phyloP scores from a whole-genome alignment of 2,113 vertebrate genomes.

The Tychaedon coryphoeus region DNA sequence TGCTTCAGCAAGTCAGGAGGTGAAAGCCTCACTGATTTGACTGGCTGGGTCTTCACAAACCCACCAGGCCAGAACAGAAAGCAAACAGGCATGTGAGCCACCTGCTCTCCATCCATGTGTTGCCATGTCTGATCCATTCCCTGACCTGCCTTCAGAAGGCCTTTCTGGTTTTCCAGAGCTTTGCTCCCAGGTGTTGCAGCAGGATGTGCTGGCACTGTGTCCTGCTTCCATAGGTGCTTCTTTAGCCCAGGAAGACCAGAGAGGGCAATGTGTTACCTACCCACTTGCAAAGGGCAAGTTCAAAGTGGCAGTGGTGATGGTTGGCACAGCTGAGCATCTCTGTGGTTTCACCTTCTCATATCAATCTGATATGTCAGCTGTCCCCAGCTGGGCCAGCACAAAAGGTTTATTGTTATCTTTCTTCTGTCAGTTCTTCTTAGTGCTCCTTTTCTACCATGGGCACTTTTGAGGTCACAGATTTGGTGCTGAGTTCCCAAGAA shows the following conservation, averaged over 20 bases:
- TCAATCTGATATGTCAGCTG: not conserved
- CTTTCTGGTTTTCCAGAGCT: not conserved
- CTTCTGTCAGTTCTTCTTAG: not conserved
- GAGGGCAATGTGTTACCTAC: not conserved
- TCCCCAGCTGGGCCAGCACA: not conserved
- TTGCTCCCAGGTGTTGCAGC: not conserved
- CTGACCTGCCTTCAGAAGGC: not conserved
- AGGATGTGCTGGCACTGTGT: not conserved
- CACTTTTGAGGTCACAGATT: not conserved
- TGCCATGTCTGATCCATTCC: not conserved
- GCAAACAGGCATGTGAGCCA: not conserved
- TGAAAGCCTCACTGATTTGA: not conserved
- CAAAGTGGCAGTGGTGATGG: not conserved
- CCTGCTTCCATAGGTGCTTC: not conserved
- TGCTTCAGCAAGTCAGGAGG: constrained; percentile 19
- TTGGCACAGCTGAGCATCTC: not conserved
- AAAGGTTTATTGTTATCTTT: not conserved
- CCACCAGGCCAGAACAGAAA: not conserved
- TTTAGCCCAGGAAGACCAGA: not conserved
- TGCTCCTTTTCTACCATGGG: not conserved
- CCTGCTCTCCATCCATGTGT: not conserved
- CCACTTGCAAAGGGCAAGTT: not conserved
- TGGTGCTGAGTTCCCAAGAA: not conserved
- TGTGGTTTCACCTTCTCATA: not conserved
- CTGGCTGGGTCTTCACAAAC: constrained; percentile 9